Base-by-base conservation (phyloP, 2,797 vertebrate genomes). In the Rhynchonycteris naso region DNA sequence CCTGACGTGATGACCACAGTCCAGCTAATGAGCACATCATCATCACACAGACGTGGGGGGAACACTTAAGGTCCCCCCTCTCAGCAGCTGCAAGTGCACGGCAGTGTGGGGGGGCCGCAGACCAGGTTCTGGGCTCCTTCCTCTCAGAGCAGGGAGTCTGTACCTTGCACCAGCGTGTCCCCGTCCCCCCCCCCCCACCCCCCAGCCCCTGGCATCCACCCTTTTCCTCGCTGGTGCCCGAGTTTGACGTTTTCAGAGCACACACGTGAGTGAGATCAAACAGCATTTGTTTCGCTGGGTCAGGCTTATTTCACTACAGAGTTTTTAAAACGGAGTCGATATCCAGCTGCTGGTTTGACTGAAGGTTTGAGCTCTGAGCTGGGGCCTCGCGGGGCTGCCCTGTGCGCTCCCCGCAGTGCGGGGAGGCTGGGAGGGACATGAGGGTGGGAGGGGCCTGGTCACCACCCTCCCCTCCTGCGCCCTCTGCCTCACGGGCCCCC, bases 1-100 rank as follows among this genome's bases (percentile, higher is more conserved):
- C 0, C 26, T 19, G 16, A 21, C 10, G 18, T 2, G 1, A 11
- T 47, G 1, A 1, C 71, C 9, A 14, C 68, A 4, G 22, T 3
- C 35, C 3, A 7, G 38, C 7, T 4, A 8, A 72, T 26, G 7
- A 2, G 47, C 69, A 16, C 14, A 1, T 16, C 24, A 1, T 24
- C 13, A 1, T 38, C 13, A 28, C 69, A 24, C 38, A 4, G 33
- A 54, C 3, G 11, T 35, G 74, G 50, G 5, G 18, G 19, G 74
- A 13, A n/a, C 10, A 1, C 9, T 2, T 19, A 24, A 50, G 72
- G 2, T 52, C 47, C 6, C 18, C 47, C 2, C 3, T 50, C 7
- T 18, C 28, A 18, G 47, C 28, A 19, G 16, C 30, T 50, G 3
- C 28, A 11, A 19, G 72, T 2, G 43, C 14, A 24, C 5, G 13